Evolutionary conservation across 1,140 invertebrate genomes (phyloP).

Genomic region (Caenorhabditis latens): DNA sequence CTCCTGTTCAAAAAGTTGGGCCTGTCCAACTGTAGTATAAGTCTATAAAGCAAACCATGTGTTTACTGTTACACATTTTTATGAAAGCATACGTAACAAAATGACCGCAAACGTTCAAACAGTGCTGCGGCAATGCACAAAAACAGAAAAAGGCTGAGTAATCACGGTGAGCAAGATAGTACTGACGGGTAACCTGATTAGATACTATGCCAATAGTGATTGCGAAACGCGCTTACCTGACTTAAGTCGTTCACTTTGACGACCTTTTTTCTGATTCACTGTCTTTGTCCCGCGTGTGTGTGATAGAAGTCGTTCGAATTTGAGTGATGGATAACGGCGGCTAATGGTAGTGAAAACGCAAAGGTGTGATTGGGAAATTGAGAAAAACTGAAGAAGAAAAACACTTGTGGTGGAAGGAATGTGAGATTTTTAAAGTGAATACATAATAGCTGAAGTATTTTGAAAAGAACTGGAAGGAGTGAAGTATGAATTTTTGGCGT

Average conservation of each 20-base stretch:
- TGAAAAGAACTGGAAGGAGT: neutral
- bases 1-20: too few species aligned
- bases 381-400: neutral
- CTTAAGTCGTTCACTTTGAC: neutral
- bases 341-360: conserved; percentile 7
- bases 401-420: neutral
- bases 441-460: neutral
- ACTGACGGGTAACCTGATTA: conserved; percentile 16
- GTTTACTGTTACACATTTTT: neutral
- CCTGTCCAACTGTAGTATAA: too few species aligned
- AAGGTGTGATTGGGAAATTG: conserved; percentile 36
- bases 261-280: conserved; percentile 24
- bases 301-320: conserved; percentile 39
- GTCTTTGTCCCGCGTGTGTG: conserved; percentile 22
- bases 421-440: neutral
- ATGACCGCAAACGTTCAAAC: conserved; percentile 4
- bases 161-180: neutral
- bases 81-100: neutral
- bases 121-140: neutral
- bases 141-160: neutral
- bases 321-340: conserved; percentile 43
- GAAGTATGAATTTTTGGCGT: neutral
- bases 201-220: neutral
- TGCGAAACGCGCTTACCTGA: conserved; percentile 14
- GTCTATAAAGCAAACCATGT: neutral